Base-by-base conservation (phyloP, 1,140 invertebrate genomes). In the Drosophila insularis region DNA sequence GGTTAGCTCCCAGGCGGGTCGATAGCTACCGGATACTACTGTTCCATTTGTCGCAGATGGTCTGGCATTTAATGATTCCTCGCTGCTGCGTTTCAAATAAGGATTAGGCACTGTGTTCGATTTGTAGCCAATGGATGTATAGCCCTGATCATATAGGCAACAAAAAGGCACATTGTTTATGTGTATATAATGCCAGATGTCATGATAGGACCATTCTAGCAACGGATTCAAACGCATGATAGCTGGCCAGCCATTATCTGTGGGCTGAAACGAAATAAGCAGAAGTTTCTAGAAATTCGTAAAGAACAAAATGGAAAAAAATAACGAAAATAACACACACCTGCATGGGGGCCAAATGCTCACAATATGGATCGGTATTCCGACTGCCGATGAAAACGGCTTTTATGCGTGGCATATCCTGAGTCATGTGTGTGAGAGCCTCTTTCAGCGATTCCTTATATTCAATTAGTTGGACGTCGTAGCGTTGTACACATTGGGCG, bases 321-420 rank as follows among this genome's bases (percentile, higher is more conserved):
- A n/a, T n/a, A n/a, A 6, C 4, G 10, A 3, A 43, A 27, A n/a
- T 37, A 8, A 21, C 1, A 67, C 78, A 89, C 92, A 97, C 96
- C 93, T 95, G 94, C 93, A 97, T 95, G 68, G 93, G 90, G 23
- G 94, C 86, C 17, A 97, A 90, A 74, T 94, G 91, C 56, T 94
- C 90, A 23, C 95, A 95, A 89, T 94, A 95, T 0, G 98, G 97
- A 93, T 99, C 98, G 6, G 95, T 96, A 71, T 94, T 93, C 75
- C 98, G 93, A 17, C 95, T 97, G 35, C 98, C 98, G 95, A 99
- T 97, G 2, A 99, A 92, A 63, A 96, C 95, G 2, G 96, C 97
- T 92, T 96, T 96, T 5, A 98, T 93, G 54, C 94, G 90, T 1
- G 94, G 93, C 87, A 95, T 94, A 11, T 95, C 92, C 1, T 93